Base-by-base conservation (phyloP, 2,113 vertebrate genomes). In the Ctenomys sociabilis region DNA sequence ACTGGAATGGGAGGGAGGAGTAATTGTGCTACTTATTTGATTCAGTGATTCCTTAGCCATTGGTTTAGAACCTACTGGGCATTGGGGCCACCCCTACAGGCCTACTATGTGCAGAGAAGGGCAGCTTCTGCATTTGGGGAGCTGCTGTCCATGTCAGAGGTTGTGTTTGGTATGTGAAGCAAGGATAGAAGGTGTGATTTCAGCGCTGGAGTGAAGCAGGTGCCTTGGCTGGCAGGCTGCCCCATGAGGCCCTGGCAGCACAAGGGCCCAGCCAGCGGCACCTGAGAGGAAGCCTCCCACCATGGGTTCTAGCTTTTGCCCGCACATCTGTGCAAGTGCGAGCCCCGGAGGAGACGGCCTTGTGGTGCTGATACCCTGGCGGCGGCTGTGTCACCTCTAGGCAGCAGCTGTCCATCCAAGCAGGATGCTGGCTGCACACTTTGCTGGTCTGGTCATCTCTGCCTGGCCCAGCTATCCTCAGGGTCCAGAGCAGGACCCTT, bases 351-450 rank as follows among this genome's bases (percentile, higher is more conserved):
- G 37, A 57, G 37, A n/a, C 24, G 17, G 6, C 37, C 66, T 28
- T 40, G 10, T 7, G 5, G 77, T 0, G 0, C 77, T 12, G 37
- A 73, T 24, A 11, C 37, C 49, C 63, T 19, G 35, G 78, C 16
- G 30, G 0, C 5, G 73, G 43, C 43, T 0, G 24, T 0, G 37
- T 11, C 16, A 11, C 75, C 21, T 68, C 40, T 0, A 0, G 40
- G 52, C 28, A 30, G 78, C 54, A 59, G 78, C 84, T 59, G 21
- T 28, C 30, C 13, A 32, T 2, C 77, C 0, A 3, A 37, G 40
- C 16, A 45, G n/a, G 30, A 5, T 24, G 77, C 9, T 11, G 85
- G 59, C 43, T 52, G 28, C 52, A 57, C 9, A 1, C 54, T 4
- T 35, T 52, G 22, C 54, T 5, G 7, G 54, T 37, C 61, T 0